These are phyloP conservation scores for Fissipunctia ypsillon DNA, from an alignment of 2,888 invertebrate genomes.

Conservation along the genomic window DNA sequence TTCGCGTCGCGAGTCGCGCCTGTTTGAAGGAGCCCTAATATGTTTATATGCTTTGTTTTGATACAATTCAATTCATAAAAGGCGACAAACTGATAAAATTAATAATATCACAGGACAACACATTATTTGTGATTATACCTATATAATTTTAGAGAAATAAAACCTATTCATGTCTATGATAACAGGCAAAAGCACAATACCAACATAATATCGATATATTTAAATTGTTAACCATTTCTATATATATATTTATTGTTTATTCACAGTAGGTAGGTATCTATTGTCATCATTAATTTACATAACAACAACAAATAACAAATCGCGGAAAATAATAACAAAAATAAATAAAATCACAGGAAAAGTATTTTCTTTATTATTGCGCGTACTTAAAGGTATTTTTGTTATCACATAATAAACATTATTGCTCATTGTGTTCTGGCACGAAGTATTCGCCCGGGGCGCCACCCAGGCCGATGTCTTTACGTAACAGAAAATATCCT, in stretches of 20 bases:
- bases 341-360: slow-evolving; percentile 8
- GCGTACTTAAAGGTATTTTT: slow-evolving; percentile 22
- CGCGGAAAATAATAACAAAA: slow-evolving; percentile 5
- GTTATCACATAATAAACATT: slow-evolving; percentile 24
- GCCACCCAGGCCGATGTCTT: slow-evolving; percentile 44
- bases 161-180: background rate
- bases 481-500: slow-evolving; percentile 29
- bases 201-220: background rate
- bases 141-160: background rate
- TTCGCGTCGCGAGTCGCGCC: too few species aligned
- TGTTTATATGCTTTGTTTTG: background rate
- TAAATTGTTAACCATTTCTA: background rate
- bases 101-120: slow-evolving; percentile 1
- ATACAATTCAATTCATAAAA: background rate
- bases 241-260: background rate
- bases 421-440: slow-evolving; percentile 35
- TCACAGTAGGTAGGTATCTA: too few species aligned
- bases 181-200: background rate
- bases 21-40: too few species aligned
- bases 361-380: slow-evolving; percentile 3
- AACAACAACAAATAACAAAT: background rate
- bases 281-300: slow-evolving; percentile 1
- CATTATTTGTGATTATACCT: background rate
- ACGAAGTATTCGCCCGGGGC: slow-evolving; percentile 4
- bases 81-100: background rate